Percentiles rank a stretch among this genome's conserved stretches.
Evolutionary conservation across 1,140 invertebrate species (phyloP).

Genomic region (Cyclina sinensis): DNA sequence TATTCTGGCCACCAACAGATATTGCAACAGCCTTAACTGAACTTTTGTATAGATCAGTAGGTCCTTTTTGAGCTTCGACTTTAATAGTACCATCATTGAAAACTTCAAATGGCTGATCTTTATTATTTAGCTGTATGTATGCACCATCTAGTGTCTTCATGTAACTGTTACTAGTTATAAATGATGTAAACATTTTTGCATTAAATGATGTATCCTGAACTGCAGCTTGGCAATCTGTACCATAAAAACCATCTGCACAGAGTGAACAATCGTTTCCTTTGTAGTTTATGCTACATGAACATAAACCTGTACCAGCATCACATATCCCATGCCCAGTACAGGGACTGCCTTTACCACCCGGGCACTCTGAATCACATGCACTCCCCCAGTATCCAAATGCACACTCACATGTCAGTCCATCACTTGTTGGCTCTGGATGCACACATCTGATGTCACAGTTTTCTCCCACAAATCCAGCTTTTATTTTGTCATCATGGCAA

Average conservation of each 20-base stretch:
- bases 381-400: conserved; percentile 73
- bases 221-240: conserved; percentile 67
- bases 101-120: conserved; percentile 39
- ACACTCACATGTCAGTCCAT: conserved; percentile 61
- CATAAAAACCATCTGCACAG: conserved; percentile 70
- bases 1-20: conserved; percentile 32
- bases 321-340: conserved; percentile 71
- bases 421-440: conserved; percentile 45
- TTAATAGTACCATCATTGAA: conserved; percentile 50
- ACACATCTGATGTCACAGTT: conserved; percentile 60
- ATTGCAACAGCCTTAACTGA: conserved; percentile 47
- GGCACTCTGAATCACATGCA: conserved; percentile 71
- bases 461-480: conserved; percentile 49
- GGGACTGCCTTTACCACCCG: conserved; percentile 70
- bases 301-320: conserved; percentile 65
- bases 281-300: conserved; percentile 69
- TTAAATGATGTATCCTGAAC: conserved; percentile 3
- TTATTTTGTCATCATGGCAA: conserved; percentile 26
- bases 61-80: conserved; percentile 56
- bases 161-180: conserved; percentile 63
- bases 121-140: conserved; percentile 55
- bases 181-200: conserved; percentile 7
- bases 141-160: conserved; percentile 72
- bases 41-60: conserved; percentile 39
- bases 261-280: conserved; percentile 63